Evolutionary conservation across 2,888 invertebrate genomes (phyloP).

Genomic region (Caenorhabditis sulstoni): DNA sequence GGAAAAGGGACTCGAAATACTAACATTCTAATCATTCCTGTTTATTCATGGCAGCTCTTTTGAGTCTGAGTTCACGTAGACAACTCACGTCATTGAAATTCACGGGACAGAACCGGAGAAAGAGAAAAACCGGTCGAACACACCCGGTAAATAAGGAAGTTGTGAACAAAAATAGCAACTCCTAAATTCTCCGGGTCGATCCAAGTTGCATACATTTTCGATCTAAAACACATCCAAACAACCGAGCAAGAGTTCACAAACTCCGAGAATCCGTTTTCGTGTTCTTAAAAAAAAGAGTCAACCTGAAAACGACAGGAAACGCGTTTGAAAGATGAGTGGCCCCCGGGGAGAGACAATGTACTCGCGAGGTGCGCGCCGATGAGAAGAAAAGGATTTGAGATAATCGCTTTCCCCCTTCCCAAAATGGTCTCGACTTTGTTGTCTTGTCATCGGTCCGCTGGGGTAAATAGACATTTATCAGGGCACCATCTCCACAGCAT

Average conservation of each 20-base stretch:
- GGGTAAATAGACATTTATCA: slow-evolving; percentile 33
- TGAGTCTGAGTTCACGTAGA: too few relatives aligned
- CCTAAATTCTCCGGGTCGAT: too few relatives aligned
- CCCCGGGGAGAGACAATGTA: slow-evolving; percentile 16
- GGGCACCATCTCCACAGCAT: slow-evolving; percentile 10
- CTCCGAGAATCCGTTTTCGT: too few relatives aligned
- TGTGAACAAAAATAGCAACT: too few relatives aligned
- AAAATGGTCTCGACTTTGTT: slow-evolving; percentile 12
- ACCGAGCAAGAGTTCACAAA: too few relatives aligned
- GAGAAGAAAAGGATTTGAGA: slow-evolving; percentile 20
- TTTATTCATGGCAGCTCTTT: too few relatives aligned
- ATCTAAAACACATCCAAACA: too few relatives aligned
- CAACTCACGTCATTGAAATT: too few relatives aligned
- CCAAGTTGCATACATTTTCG: too few relatives aligned
- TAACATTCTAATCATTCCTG: background rate
- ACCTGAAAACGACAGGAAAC: background rate
- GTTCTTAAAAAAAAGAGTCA: background rate
- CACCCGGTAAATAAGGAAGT: too few relatives aligned
- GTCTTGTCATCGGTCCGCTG: slow-evolving; percentile 16
- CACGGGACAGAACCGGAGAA: too few relatives aligned
- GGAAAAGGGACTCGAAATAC: background rate
- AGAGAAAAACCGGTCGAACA: background rate
- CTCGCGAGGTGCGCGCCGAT: slow-evolving; percentile 12
- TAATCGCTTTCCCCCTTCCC: slow-evolving; percentile 34
- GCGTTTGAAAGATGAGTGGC: slow-evolving; percentile 2